phyloP scores from a whole-genome alignment of 2,113 vertebrate genomes.

The Plectropomus leopardus region DNA sequence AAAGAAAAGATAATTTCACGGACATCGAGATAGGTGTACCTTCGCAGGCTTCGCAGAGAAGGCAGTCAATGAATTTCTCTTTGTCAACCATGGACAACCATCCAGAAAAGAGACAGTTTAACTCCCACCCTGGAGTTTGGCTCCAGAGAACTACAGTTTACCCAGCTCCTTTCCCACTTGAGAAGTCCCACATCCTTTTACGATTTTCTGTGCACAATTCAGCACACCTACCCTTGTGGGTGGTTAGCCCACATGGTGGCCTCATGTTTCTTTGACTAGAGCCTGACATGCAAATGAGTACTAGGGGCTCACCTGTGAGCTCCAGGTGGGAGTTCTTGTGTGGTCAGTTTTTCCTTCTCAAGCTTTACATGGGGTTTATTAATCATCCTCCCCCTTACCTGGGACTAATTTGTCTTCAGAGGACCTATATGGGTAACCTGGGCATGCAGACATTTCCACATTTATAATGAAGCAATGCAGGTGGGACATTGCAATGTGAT shows the following conservation, averaged over 20 bases:
- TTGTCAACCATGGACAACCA: neutral
- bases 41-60: neutral
- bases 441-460: constrained; percentile 4
- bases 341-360: constrained; percentile 2
- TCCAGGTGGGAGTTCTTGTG: neutral
- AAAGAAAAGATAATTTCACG: too few relatives aligned
- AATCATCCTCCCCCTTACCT: constrained; percentile 1
- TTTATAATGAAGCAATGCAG: constrained; percentile 3
- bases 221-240: neutral
- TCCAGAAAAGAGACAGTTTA: neutral
- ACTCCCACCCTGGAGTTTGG: neutral
- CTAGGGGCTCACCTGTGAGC: neutral
- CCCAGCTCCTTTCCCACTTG: neutral
- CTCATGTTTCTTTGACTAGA: neutral
- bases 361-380: constrained; percentile 7
- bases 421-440: neutral
- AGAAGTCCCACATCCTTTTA: constrained; percentile 7
- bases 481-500: too few relatives aligned
- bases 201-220: neutral
- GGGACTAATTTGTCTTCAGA: constrained; percentile 22
- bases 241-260: neutral
- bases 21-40: neutral
- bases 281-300: neutral
- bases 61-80: neutral
- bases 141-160: neutral